Percentiles rank a stretch among this genome's conserved stretches.
Conservation (phyloP, 2,797 vertebrate species). For the Anguilla anguilla region DNA sequence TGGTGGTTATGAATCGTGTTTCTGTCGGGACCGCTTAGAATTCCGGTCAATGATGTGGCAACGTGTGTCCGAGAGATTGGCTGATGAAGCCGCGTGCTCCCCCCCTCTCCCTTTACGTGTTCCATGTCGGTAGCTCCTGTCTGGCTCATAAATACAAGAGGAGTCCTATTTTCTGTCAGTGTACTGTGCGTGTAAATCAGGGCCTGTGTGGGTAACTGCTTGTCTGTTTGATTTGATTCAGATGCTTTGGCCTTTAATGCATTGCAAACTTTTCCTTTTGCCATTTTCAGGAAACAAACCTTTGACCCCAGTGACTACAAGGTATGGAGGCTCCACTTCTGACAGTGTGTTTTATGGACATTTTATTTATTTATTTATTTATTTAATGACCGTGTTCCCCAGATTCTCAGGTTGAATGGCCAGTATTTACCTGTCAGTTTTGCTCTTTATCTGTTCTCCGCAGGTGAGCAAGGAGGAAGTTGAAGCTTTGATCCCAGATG, state of each 20-base stretch:
- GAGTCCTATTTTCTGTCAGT: background rate
- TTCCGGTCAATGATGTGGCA: too few species aligned
- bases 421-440: background rate
- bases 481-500: conserved; percentile 89
- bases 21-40: too few species aligned
- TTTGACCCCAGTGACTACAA: conserved; percentile 66
- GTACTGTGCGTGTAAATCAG: background rate
- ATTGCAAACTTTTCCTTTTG: background rate
- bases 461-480: conserved; percentile 72
- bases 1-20: too few species aligned
- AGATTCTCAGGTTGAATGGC: background rate
- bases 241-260: background rate
- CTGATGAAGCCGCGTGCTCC: too few species aligned
- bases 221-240: background rate
- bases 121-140: background rate
- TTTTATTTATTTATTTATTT: background rate
- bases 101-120: background rate
- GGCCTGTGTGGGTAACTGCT: background rate
- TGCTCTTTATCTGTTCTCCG: background rate
- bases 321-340: conserved; percentile 55
- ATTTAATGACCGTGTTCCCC: background rate
- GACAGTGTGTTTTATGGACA: too few species aligned
- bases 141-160: background rate
- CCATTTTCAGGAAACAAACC: conserved; percentile 64
- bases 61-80: too few species aligned